A percentile compares a stretch with the other conserved stretches of the same genome.
phyloP scores from a whole-genome alignment of 2,113 vertebrate genomes.

The Peromyscus polionotus region DNA sequence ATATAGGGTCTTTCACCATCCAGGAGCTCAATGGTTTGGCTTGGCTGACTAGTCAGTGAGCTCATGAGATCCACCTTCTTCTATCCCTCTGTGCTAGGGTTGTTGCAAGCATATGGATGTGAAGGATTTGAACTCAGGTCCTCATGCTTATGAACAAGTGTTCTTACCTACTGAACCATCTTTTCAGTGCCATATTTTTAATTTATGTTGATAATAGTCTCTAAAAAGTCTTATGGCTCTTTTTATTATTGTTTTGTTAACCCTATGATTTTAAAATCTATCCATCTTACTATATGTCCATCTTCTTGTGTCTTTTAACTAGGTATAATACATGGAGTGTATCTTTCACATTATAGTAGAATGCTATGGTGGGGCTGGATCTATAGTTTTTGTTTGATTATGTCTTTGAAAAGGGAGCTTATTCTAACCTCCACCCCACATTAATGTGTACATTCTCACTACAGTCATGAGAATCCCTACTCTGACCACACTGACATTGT shows the following conservation, averaged over 20 bases:
- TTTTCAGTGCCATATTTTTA: not conserved
- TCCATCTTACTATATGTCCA: not conserved
- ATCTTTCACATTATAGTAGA: not conserved
- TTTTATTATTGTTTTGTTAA: not conserved
- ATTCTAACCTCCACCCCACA: not conserved
- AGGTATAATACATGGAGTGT: not conserved
- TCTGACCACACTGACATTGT: not conserved
- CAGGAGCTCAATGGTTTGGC: not conserved
- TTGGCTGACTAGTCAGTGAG: not conserved
- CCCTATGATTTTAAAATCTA: not conserved
- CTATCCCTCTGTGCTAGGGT: not conserved
- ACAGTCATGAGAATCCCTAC: not conserved
- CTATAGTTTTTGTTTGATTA: not conserved
- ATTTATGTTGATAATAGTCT: not conserved
- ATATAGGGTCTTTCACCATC: not conserved
- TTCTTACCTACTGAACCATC: not conserved
- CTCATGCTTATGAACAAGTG: not conserved
- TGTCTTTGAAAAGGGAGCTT: not conserved
- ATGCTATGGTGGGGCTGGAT: not conserved
- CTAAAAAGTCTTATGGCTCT: not conserved
- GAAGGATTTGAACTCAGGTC: not conserved
- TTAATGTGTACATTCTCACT: not conserved
- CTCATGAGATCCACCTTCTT: not conserved
- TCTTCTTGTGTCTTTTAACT: not conserved
- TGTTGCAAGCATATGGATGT: not conserved